Conservation (phyloP, 2,797 vertebrate species). For the Chiloscyllium punctatum region DNA sequence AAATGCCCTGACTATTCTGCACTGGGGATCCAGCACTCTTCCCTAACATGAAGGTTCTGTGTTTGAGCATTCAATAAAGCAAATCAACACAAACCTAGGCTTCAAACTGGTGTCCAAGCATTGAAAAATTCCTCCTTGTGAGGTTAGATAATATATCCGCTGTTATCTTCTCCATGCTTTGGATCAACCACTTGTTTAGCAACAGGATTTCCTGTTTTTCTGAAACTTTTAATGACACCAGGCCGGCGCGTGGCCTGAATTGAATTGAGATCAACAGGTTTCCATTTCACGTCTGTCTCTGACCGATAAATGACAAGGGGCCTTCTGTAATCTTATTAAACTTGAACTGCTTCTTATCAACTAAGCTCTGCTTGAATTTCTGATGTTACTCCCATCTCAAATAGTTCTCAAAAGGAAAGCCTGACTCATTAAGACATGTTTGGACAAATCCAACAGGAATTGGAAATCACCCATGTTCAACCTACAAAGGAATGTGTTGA, state of each 20-base stretch:
- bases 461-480: not conserved
- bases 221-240: not conserved
- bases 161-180: not conserved
- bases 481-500: not conserved
- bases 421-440: not conserved
- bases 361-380: not conserved
- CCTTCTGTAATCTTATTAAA: too few relatives aligned
- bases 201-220: slow-evolving; percentile 31
- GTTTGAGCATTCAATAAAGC: not conserved
- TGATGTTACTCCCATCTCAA: too few relatives aligned
- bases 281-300: not conserved
- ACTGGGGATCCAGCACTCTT: not conserved
- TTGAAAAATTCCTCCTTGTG: not conserved
- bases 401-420: not conserved
- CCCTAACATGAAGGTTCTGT: not conserved
- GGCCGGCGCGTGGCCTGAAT: not conserved
- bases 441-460: too few relatives aligned
- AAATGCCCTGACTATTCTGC: not conserved
- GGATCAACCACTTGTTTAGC: too few relatives aligned
- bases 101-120: not conserved
- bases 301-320: not conserved
- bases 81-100: not conserved
- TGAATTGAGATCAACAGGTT: not conserved
- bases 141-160: too few relatives aligned
- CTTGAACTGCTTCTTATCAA: not conserved